phyloP scores from a whole-genome alignment of 2,113 vertebrate species.

The Suricata suricatta region DNA sequence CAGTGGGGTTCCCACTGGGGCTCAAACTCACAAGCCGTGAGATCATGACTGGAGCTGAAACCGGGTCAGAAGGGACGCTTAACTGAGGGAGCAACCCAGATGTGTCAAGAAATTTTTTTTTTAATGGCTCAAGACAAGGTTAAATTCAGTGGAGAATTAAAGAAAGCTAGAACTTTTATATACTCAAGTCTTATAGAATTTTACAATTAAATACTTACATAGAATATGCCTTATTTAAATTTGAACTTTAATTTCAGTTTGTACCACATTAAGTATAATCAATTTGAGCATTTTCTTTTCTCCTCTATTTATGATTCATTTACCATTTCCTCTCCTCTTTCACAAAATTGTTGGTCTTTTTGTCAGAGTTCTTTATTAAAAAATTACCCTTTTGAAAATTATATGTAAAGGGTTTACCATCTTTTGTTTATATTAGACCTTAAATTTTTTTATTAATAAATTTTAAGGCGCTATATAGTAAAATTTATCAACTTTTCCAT shows the following conservation, averaged over 20 bases:
- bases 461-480: background rate
- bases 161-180: background rate
- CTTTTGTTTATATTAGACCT: background rate
- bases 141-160: background rate
- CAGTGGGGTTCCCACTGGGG: too few relatives aligned
- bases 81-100: too few relatives aligned
- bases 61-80: too few relatives aligned
- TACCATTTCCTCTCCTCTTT: background rate
- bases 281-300: background rate
- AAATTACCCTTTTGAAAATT: background rate
- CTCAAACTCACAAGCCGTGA: too few relatives aligned
- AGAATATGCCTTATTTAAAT: background rate
- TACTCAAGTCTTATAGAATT: background rate
- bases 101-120: too few relatives aligned
- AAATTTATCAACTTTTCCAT: background rate
- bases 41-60: too few relatives aligned
- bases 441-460: background rate
- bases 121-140: background rate
- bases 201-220: background rate
- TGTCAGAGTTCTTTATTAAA: background rate
- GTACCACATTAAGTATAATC: background rate
- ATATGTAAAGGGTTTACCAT: background rate
- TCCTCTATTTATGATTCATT: background rate
- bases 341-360: background rate
- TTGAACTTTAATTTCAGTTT: background rate